Evolutionary conservation across 2,797 vertebrate species (phyloP).

Genomic region (Sebastes itinus): DNA sequence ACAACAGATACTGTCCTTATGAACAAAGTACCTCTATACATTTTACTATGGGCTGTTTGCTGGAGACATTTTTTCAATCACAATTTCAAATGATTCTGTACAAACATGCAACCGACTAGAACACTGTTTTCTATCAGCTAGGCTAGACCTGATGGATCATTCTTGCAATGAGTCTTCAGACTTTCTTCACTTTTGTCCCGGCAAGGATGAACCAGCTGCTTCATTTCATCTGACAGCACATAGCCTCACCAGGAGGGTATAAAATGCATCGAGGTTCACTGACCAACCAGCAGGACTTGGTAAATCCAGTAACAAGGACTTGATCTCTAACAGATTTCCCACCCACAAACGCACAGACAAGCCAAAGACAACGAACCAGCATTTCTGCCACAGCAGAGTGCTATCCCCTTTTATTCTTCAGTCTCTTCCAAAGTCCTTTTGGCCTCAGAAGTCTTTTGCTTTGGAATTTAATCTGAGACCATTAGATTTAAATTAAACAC

Average conservation of each 20-base stretch:
- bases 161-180: neutral
- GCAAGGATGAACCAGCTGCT: neutral
- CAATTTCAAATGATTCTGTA: neutral
- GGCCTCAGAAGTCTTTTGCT: neutral
- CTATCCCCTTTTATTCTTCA: neutral
- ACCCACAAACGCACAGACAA: neutral
- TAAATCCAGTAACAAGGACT: neutral
- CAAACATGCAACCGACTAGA: neutral
- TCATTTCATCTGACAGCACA: neutral
- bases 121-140: neutral
- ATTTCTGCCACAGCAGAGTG: neutral
- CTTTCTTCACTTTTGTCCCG: neutral
- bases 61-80: neutral
- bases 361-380: neutral
- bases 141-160: neutral
- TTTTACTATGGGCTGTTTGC: neutral
- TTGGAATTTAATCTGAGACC: neutral
- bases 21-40: neutral
- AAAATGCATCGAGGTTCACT: neutral
- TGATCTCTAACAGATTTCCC: constrained; percentile 4
- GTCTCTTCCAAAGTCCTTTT: neutral
- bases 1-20: neutral
- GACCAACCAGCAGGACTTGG: neutral
- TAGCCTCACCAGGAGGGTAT: neutral
- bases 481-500: neutral